Evolutionary conservation across 2,888 invertebrate genomes (phyloP), one percentile per base, ranked within the genome.

Genomic region (Latrodectus elegans): DNA sequence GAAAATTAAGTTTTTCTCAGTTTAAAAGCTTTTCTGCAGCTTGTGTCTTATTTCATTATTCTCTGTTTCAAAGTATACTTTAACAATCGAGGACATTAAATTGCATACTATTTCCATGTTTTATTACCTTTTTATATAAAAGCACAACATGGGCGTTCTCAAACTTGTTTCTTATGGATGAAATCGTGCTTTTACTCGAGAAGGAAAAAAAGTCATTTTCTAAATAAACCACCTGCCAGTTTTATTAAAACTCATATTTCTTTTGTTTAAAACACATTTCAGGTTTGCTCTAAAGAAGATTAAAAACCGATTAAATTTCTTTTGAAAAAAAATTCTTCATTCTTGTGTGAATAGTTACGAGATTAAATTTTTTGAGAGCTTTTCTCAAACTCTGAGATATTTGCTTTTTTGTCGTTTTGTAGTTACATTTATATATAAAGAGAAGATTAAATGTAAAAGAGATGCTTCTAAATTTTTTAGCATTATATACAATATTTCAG

Each of bases 281-380:
- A 15, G 15, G 12, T 15, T 60, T 60, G 60, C n/a, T 11, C n/a
- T 12, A 60, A 60, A 60, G 60, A 60, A 60, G 60, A 60, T 60
- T 60, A 60, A 60, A 60, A 60, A 60, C 60, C 60, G 60, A 60
- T 60, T 60, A 60, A 60, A 60, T 60, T 60, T 60, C 12, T 12
- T 60, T 60, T n/a, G n/a, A n/a, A 60, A n/a, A 60, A n/a, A n/a
- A 60, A 15, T 11, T 12, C 12, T 60, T 11, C n/a, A 15, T 60
- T n/a, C 6, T 60, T 60, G 60, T n/a, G 12, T 11, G 60, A 60
- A 60, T 60, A 60, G 60, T 60, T 38, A 38, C 38, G 3, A 38
- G 38, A 38, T 38, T 38, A 38, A 38, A 38, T 38, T 38, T 38
- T 38, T 38, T 38, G 4, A 38, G 4, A 38, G 38, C 6, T 38